phyloP scores from a whole-genome alignment of 2,113 vertebrate species.

The Pedetes capensis region DNA sequence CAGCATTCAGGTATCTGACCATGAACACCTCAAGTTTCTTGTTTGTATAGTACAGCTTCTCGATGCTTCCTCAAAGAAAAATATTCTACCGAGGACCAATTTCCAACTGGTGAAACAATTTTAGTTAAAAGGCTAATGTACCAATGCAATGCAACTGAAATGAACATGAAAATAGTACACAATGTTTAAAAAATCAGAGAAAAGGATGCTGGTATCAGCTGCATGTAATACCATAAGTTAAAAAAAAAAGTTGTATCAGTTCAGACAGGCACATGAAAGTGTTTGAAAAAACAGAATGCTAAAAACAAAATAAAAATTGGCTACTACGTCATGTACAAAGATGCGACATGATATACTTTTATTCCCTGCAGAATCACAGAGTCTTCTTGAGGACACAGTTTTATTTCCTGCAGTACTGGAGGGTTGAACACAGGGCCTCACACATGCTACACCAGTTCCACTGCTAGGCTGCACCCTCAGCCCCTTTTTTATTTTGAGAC shows the following conservation, averaged over 20 bases:
- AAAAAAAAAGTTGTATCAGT: neutral
- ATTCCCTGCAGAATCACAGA: neutral
- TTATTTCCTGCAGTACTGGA: too few relatives aligned
- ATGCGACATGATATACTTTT: neutral
- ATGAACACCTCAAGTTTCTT: neutral
- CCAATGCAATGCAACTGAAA: neutral
- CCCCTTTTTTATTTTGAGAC: too few relatives aligned
- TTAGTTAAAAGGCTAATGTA: neutral
- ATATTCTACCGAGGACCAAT: neutral
- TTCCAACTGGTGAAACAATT: neutral
- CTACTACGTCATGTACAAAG: neutral
- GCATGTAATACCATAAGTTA: neutral
- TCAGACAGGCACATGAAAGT: neutral
- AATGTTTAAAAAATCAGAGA: neutral
- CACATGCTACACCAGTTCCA: too few relatives aligned
- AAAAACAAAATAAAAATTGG: conserved; percentile 18
- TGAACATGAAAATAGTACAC: neutral
- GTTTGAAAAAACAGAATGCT: neutral
- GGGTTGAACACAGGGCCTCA: too few relatives aligned
- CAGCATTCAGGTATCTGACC: neutral
- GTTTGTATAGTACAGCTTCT: neutral
- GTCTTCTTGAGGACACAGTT: neutral
- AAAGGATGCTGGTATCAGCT: neutral
- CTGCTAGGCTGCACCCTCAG: too few relatives aligned
- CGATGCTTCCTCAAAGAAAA: neutral